Evolutionary conservation across 2,113 vertebrate genomes (phyloP).

Genomic region (Prunella fulvescens): DNA sequence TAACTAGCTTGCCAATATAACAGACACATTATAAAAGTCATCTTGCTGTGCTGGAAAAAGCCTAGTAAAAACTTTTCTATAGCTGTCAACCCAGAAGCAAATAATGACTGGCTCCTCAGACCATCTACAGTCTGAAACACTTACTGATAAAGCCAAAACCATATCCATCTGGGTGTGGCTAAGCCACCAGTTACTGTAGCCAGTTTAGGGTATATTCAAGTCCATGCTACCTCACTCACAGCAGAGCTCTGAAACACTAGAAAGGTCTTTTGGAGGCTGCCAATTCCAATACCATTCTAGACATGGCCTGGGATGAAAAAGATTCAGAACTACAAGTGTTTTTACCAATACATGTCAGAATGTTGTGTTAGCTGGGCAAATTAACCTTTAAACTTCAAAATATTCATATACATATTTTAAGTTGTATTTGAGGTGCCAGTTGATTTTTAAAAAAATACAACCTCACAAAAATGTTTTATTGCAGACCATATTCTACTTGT

Average conservation of each 20-base stretch:
- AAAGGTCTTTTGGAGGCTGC: not conserved
- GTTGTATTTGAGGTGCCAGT: not conserved
- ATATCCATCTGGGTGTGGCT: not conserved
- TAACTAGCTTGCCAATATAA: not conserved
- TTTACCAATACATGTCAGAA: not conserved
- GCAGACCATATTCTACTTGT: not conserved
- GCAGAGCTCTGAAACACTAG: not conserved
- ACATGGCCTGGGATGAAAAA: not conserved
- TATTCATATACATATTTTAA: not conserved
- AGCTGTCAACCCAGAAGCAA: not conserved
- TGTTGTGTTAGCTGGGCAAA: not conserved
- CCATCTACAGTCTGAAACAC: not conserved
- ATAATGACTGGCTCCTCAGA: not conserved
- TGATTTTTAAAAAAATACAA: not conserved
- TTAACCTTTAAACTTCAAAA: not conserved
- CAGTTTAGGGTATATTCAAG: not conserved
- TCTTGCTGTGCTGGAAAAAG: not conserved
- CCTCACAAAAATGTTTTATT: not conserved
- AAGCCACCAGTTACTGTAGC: not conserved
- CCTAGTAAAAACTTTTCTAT: not conserved
- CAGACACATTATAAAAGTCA: not conserved
- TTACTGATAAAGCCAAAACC: not conserved
- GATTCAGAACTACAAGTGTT: not conserved
- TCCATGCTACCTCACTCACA: not conserved
- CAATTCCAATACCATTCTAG: not conserved